Evolutionary conservation across 64 coral and sea anemone genomes (phyloP), one percentile per base, ranked within the genome.

Genomic region (Anthopleura sola): DNA sequence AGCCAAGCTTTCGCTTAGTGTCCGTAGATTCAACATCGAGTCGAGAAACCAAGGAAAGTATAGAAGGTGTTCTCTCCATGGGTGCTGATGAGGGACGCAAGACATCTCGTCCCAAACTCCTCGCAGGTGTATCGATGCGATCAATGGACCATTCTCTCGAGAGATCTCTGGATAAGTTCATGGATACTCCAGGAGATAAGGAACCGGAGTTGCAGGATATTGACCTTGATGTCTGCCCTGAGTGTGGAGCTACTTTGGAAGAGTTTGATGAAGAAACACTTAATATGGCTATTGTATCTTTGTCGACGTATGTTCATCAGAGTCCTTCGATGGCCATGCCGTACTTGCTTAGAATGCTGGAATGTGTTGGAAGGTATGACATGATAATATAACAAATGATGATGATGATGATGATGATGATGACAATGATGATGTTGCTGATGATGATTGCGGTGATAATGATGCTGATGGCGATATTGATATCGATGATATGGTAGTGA

Each of bases 201-300:
- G 90, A 92, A 6, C 57, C 60, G 2, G 90, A 92, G 33, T 23
- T 83, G 55, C 82, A 83, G 17, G 93, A 94, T 57, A 94, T 91
- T 58, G 93, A 90, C 10, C 90, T 99, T 37, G 97, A 99, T 44
- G 58, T 80, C 0, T 99, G 97, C 54, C 92, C 97, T 1, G 97
- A 91, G 49, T 99, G 97, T 81, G 90, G 92, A 13, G 87, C 84
- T 32, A 88, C 86, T 21, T 68, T 99, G 53, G 97, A 99, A 55
- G 89, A 99, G 87, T 99, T 99, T 88, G 90, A 99, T 37, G 96
- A 99, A 48, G 96, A 94, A 62, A 99, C 96, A 2, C 87, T 99
- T 10, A 99, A 99, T 58, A 83, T 99, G 15, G 94, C 92, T 62
- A 99, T 99, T 37, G 90, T 99, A 44, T 90, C 92, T 15, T 80